phyloP scores from a whole-genome alignment of 2,888 invertebrate species.

The Crematogaster levior region DNA sequence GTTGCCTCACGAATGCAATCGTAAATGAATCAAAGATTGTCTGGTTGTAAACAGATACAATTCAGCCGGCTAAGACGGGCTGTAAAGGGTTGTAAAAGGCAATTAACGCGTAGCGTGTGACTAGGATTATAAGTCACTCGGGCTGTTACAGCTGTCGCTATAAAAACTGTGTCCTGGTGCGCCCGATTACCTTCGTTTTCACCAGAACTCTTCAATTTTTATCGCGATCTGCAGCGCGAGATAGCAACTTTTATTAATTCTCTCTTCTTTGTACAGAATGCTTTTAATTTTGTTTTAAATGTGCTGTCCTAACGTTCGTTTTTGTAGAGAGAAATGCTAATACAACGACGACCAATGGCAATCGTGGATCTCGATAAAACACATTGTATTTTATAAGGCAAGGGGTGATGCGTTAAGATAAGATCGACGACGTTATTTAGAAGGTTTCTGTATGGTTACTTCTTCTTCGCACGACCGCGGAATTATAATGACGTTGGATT shows the following conservation, averaged over 20 bases:
- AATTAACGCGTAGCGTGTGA: conserved; percentile 81
- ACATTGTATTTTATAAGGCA: conserved; percentile 52
- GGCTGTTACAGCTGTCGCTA: conserved; percentile 62
- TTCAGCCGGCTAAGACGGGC: conserved; percentile 71
- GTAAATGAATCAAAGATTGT: conserved; percentile 81
- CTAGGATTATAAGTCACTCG: conserved; percentile 78
- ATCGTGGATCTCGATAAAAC: conserved; percentile 38
- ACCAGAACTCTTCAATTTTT: conserved; percentile 30
- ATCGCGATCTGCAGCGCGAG: conserved; percentile 24
- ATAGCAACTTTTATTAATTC: conserved; percentile 42
- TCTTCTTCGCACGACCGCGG: conserved; percentile 76
- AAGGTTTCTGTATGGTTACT: conserved; percentile 81
- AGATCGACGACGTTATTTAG: conserved; percentile 68
- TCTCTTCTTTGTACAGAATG: conserved; percentile 5
- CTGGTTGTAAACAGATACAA: conserved; percentile 81
- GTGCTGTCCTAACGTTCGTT: neutral
- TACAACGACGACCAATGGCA: neutral
- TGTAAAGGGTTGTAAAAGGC: conserved; percentile 77
- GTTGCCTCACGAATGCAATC: conserved; percentile 65
- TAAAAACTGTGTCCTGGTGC: conserved; percentile 41
- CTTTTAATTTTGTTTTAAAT: conserved; percentile 24
- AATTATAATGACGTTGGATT: conserved; percentile 80
- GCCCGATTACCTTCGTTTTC: conserved; percentile 18
- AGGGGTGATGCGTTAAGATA: conserved; percentile 72
- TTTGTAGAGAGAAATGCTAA: neutral